Percentiles rank a stretch among this genome's conserved stretches.
These are phyloP conservation scores for Protomyctophum bolini DNA, from an alignment of 2,113 vertebrate genomes.

Conservation along the genomic window DNA sequence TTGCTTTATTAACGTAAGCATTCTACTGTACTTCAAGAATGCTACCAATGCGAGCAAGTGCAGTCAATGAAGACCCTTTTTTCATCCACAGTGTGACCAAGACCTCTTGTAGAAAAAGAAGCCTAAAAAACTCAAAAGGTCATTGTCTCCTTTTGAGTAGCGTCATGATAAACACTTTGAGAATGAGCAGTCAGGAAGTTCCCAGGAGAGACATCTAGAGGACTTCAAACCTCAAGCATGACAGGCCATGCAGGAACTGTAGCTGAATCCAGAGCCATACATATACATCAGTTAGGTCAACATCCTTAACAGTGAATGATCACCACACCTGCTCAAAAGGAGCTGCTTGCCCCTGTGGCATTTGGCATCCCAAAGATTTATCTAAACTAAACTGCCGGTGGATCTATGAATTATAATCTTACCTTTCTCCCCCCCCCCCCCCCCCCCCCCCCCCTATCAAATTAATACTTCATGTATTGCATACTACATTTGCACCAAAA, in stretches of 20 bases:
- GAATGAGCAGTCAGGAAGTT: conserved; percentile 18
- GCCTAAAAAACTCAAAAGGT: conserved; percentile 2
- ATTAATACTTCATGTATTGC: too few species aligned
- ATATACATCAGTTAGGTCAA: conserved; percentile 61
- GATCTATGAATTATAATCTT: too few species aligned
- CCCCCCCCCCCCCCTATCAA: too few species aligned
- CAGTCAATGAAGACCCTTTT: background rate
- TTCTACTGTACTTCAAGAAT: too few species aligned
- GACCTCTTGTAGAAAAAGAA: conserved; percentile 36
- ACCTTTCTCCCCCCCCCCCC: too few species aligned
- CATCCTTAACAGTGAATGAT: conserved; percentile 10
- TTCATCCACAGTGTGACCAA: conserved; percentile 1
- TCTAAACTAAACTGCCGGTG: background rate
- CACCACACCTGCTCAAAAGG: background rate
- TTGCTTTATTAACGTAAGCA: too few species aligned
- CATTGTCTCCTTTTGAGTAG: conserved; percentile 4
- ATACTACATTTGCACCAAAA: too few species aligned
- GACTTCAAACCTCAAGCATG: conserved; percentile 52
- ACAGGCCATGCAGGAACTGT: conserved; percentile 63
- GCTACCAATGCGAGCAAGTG: too few species aligned
- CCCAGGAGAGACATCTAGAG: conserved; percentile 30
- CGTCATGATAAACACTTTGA: background rate
- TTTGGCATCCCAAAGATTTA: conserved; percentile 2
- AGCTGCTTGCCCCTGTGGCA: background rate
- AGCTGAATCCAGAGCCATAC: conserved; percentile 54